Evolutionary conservation across 1,140 invertebrate species (phyloP).

Genomic region (Cheumatopsyche charites): DNA sequence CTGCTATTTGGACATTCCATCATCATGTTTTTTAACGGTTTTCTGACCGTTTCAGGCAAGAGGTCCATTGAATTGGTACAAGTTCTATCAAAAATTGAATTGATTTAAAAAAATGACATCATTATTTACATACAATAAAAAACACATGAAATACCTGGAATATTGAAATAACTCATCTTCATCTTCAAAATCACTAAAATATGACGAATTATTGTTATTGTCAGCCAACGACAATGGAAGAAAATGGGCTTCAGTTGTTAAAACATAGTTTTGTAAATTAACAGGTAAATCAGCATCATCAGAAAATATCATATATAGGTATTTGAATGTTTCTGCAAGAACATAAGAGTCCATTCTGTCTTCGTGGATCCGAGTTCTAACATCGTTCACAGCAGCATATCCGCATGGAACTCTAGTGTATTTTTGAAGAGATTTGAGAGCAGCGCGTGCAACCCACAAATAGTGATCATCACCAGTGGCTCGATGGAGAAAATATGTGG

Average conservation of each 20-base stretch:
- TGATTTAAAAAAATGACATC: constrained; percentile 21
- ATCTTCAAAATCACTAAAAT: constrained; percentile 41
- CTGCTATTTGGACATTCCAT: constrained; percentile 74
- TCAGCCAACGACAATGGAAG: constrained; percentile 81
- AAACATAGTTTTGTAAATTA: constrained; percentile 94
- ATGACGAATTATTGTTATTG: constrained; percentile 50
- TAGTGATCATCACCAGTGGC: constrained; percentile 97
- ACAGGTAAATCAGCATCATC: constrained; percentile 86
- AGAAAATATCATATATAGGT: constrained; percentile 92
- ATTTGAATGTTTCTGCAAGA: constrained; percentile 97
- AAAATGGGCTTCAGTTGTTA: constrained; percentile 97
- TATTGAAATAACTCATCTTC: constrained; percentile 41
- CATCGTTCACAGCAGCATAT: constrained; percentile 96
- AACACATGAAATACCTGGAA: constrained; percentile 33
- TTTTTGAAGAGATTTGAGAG: constrained; percentile 89
- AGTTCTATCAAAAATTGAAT: constrained; percentile 60
- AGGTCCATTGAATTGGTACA: constrained; percentile 86
- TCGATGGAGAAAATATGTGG: constrained; percentile 95
- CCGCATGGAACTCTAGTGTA: constrained; percentile 93
- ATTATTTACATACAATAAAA: constrained; percentile 50
- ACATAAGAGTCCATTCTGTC: constrained; percentile 99
- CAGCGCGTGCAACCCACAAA: constrained; percentile 88
- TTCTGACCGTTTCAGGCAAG: constrained; percentile 77
- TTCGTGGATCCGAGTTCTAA: constrained; percentile 87
- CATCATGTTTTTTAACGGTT: constrained; percentile 85